Evolutionary conservation across 2,797 vertebrate species (phyloP).

Genomic region (Todus mexicanus): DNA sequence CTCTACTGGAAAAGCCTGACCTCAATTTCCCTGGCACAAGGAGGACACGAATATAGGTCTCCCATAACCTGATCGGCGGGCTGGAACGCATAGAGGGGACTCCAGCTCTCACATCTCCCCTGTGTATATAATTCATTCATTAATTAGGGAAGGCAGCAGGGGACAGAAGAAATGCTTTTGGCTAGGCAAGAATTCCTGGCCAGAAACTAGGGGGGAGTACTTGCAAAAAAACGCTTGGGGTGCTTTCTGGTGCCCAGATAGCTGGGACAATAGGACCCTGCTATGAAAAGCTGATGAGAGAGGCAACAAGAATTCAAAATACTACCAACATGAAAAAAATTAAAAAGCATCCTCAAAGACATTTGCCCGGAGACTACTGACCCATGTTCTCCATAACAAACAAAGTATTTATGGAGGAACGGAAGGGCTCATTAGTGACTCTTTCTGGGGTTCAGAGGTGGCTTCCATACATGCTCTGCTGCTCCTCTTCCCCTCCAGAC

Average conservation of each 20-base stretch:
- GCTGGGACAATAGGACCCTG: not conserved
- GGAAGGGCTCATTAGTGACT: not conserved
- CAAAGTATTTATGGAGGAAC: not conserved
- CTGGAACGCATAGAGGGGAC: not conserved
- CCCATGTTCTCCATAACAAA: fast-evolving
- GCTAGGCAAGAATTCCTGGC: not conserved
- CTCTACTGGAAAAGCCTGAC: not conserved
- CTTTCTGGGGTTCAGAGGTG: not conserved
- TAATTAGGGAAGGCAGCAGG: not conserved
- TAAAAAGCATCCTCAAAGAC: not conserved
- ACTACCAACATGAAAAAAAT: not conserved
- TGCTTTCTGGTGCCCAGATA: not conserved
- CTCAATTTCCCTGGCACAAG: not conserved
- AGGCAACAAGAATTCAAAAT: not conserved
- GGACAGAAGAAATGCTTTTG: not conserved
- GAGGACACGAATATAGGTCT: not conserved
- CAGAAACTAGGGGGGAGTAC: not conserved
- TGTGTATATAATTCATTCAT: not conserved
- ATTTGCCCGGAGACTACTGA: not conserved
- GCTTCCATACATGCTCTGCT: not conserved
- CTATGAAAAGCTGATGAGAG: not conserved
- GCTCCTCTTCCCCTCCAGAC: not conserved
- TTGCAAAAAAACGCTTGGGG: not conserved
- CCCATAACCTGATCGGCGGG: not conserved
- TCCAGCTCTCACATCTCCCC: not conserved